Evolutionary conservation across 2,113 vertebrate species (phyloP), one percentile per base, ranked within the genome.

Genomic region (Sinocyclocheilus maitianheensis): DNA sequence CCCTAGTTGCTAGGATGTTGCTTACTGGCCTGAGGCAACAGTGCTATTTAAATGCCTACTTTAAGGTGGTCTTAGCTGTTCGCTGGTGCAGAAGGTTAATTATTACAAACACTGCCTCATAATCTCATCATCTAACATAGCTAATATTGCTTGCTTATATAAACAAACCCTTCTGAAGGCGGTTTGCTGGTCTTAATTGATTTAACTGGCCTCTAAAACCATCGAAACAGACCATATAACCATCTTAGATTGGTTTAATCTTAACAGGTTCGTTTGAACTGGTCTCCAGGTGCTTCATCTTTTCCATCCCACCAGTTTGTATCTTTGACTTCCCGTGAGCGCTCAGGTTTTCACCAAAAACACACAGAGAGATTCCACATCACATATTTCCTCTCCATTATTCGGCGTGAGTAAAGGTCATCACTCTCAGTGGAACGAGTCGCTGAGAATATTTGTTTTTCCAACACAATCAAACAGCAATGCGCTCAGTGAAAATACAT

Each of bases 341-440:
- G 16, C 46, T 18, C 0, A 11, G 26, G 14, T 77, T 77, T 55
- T 77, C 24, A 62, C 34, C 18, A 37, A 37, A 48, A 30, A 72
- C 26, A 76, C 83, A 58, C 40, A 48, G 10, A 48, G 46, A 48
- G 46, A 48, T 10, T 48, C 46, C 46, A 30, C 69, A 55, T 48
- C 22, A 9, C 51, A 37, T 71, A 60, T 24, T 69, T 74, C 82
- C 82, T 75, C 51, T 75, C 67, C 22, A 53, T 83, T 58, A 72
- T 74, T 84, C 51, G 51, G 65, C 55, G 4, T 60, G 51, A n/a
- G 30, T 43, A 24, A 62, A 74, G 60, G 60, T 81, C 58, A 65
- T 65, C n/a, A 10, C 18, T 40, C 79, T 65, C 60, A 13, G 60
- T 63, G 16, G 34, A 76, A 20, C 22, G 30, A 72, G 4, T 9